Percentiles rank a stretch among this genome's conserved stretches.
These are phyloP conservation scores for Cephus pulcher DNA, from an alignment of 2,888 invertebrate genomes.

Conservation along the genomic window DNA sequence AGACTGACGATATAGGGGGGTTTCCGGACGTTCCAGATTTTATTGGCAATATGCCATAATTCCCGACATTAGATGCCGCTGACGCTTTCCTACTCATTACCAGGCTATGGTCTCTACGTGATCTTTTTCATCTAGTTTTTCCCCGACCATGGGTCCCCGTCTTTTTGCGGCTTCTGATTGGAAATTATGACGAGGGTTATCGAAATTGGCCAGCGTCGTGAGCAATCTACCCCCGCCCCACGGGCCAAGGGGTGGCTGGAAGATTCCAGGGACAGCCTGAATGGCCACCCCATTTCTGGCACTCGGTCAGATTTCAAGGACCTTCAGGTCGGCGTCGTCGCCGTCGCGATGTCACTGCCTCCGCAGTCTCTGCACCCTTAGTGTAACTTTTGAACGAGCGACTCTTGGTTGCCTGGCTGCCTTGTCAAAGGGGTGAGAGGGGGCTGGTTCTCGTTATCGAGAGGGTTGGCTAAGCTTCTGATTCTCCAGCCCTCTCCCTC, in stretches of 20 bases:
- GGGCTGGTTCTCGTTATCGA: background rate
- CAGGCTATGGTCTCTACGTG: constrained; percentile 52
- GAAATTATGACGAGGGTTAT: constrained; percentile 56
- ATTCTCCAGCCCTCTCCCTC: background rate
- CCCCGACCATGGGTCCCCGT: constrained; percentile 24
- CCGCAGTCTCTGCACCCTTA: background rate
- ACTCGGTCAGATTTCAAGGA: background rate
- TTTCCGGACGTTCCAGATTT: constrained; percentile 53
- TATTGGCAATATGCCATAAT: constrained; percentile 68
- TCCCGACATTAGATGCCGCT: constrained; percentile 65
- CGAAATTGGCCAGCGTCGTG: constrained; percentile 31
- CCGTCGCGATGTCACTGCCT: background rate
- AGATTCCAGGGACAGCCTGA: background rate
- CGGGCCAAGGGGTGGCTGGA: background rate
- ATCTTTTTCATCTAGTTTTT: constrained; percentile 36
- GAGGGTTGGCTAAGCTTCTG: background rate
- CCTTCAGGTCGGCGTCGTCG: background rate
- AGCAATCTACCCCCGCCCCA: background rate
- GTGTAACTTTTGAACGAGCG: background rate
- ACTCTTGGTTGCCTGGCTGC: background rate
- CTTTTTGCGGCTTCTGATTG: constrained; percentile 55
- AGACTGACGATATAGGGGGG: constrained; percentile 34
- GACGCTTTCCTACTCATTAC: constrained; percentile 65
- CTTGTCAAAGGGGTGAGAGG: background rate
- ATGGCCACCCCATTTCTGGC: background rate